Percentiles rank a stretch among this genome's conserved stretches.
Evolutionary conservation across 2,797 vertebrate species (phyloP).

Genomic region (Botia almorhae): DNA sequence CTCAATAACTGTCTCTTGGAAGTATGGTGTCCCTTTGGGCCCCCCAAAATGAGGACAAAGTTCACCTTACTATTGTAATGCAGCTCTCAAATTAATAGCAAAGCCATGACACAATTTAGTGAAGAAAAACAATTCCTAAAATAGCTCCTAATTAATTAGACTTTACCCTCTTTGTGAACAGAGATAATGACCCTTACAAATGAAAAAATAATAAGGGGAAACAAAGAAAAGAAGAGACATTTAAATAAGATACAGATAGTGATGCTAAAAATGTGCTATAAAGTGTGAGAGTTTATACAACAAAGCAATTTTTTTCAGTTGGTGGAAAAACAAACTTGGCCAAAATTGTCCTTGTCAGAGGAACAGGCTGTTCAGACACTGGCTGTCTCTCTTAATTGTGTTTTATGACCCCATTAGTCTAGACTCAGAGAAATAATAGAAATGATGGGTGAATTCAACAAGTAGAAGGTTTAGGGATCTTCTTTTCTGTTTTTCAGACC

Average conservation of each 20-base stretch:
- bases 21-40: conserved; percentile 32
- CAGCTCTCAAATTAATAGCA: conserved; percentile 43
- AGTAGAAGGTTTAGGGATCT: neutral
- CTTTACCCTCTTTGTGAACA: conserved; percentile 21
- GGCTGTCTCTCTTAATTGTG: conserved; percentile 61
- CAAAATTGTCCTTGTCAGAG: neutral
- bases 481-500: neutral
- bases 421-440: conserved; percentile 62
- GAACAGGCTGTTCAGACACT: neutral
- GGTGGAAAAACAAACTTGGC: neutral
- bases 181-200: conserved; percentile 23
- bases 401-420: conserved; percentile 72
- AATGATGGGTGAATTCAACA: conserved; percentile 27
- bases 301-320: neutral
- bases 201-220: no score
- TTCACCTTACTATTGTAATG: conserved; percentile 25
- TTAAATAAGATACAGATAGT: conserved; percentile 32
- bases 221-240: neutral
- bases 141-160: conserved; percentile 56
- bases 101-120: conserved; percentile 38
- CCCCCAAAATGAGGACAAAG: conserved; percentile 49
- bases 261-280: conserved; percentile 24
- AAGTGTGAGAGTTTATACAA: neutral
- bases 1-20: conserved; percentile 12
- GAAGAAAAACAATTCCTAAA: conserved; percentile 30